Percentiles rank a stretch among this genome's conserved stretches.
phyloP scores from a whole-genome alignment of 23 tunicate species.

The Oikopleura vanhoeffeni region DNA sequence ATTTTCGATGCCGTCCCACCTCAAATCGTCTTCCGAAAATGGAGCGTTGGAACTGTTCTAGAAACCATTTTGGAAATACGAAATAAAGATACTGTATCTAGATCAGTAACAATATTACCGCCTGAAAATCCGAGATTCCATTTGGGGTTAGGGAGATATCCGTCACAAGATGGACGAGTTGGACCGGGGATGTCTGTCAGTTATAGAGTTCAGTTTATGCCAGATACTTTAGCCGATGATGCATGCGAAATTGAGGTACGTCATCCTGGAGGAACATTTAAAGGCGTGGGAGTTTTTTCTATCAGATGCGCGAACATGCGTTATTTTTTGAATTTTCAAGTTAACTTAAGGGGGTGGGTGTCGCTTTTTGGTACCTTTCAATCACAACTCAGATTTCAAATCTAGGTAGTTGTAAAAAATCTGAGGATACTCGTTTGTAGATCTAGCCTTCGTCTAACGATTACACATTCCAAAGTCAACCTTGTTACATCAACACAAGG shows the following conservation, averaged over 20 bases:
- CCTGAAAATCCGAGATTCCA: neutral
- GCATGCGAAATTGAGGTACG: constrained; percentile 31
- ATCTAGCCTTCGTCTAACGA: too few relatives aligned
- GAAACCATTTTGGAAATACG: neutral
- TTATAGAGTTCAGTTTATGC: constrained; percentile 65
- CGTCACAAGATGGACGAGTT: constrained; percentile 39
- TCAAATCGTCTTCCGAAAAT: neutral
- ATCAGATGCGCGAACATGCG: constrained; percentile 29
- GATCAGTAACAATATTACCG: neutral
- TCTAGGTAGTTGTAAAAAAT: too few relatives aligned
- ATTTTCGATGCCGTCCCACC: neutral
- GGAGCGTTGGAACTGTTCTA: neutral
- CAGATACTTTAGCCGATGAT: constrained; percentile 56
- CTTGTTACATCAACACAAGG: too few relatives aligned
- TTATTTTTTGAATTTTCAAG: too few relatives aligned
- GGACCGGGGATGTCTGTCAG: constrained; percentile 60
- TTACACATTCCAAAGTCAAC: too few relatives aligned
- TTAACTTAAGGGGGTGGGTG: too few relatives aligned
- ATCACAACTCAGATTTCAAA: too few relatives aligned
- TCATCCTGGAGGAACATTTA: constrained; percentile 34
- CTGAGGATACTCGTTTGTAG: too few relatives aligned
- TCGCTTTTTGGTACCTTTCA: too few relatives aligned
- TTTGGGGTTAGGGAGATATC: constrained; percentile 37
- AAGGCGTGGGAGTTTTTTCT: too few relatives aligned
- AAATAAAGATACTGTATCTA: neutral